These are phyloP conservation scores for Platycercus adscitus DNA, from an alignment of 2,113 vertebrate species.

Conservation along the genomic window DNA sequence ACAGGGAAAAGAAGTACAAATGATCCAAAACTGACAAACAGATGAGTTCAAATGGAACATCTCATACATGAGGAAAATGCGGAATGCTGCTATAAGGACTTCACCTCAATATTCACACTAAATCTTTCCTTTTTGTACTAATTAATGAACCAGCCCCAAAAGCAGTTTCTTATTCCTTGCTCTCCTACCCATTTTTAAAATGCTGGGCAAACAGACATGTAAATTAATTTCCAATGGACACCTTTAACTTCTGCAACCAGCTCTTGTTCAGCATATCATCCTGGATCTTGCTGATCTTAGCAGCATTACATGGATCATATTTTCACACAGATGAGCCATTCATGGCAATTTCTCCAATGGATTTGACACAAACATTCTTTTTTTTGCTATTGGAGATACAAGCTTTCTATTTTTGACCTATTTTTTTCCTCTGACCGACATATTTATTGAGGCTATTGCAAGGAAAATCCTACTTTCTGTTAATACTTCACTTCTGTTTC, in stretches of 20 bases:
- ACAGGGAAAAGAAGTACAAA: background rate
- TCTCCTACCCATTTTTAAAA: constrained; percentile 7
- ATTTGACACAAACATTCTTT: constrained; percentile 47
- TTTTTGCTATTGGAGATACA: constrained; percentile 48
- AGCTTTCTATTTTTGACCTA: constrained; percentile 43
- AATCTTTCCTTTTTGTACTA: background rate
- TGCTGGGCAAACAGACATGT: constrained; percentile 30
- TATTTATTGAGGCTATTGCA: constrained; percentile 41
- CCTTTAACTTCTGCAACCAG: constrained; percentile 36
- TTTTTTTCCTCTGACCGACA: background rate
- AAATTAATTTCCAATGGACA: constrained; percentile 44
- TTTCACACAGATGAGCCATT: constrained; percentile 50
- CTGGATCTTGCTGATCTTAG: constrained; percentile 41
- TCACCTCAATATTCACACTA: background rate
- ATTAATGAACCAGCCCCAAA: background rate
- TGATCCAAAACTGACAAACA: background rate
- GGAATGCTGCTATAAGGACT: background rate
- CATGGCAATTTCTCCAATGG: constrained; percentile 11
- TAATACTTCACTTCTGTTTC: constrained; percentile 20
- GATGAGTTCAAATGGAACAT: background rate
- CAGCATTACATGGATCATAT: constrained; percentile 30
- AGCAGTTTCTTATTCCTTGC: constrained; percentile 8
- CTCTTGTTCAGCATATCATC: constrained; percentile 18
- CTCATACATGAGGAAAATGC: background rate
- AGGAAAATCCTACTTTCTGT: constrained; percentile 25